A percentile compares a stretch with the other conserved stretches of the same genome.
These are phyloP conservation scores for Tautogolabrus adspersus DNA, from an alignment of 2,113 vertebrate species.

Conservation along the genomic window DNA sequence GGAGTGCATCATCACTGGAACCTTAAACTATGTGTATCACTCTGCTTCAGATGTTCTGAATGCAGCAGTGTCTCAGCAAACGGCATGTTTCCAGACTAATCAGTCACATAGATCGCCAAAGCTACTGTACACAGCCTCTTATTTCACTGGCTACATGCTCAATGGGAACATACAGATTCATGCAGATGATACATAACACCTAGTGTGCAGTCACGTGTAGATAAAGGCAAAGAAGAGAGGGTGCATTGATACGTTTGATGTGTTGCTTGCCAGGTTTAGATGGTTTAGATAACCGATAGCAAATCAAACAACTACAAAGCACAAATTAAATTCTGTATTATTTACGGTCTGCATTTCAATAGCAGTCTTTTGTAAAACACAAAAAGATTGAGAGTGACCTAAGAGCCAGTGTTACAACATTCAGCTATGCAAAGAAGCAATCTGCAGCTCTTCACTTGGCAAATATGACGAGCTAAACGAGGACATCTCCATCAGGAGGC, in stretches of 20 bases:
- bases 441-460: conserved; percentile 48
- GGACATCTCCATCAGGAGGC: conserved; percentile 49
- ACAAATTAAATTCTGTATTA: too few relatives aligned
- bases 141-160: neutral
- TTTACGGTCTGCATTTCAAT: neutral
- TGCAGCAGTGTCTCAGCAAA: too few relatives aligned
- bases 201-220: neutral
- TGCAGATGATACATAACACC: neutral
- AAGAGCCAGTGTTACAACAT: neutral
- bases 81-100: neutral
- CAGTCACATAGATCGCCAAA: neutral
- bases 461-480: conserved; percentile 28
- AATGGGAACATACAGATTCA: neutral
- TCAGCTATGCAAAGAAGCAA: conserved; percentile 1
- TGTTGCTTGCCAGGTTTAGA: neutral
- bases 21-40: neutral
- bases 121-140: too few relatives aligned
- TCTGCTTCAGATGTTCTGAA: neutral
- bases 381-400: neutral
- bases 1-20: neutral
- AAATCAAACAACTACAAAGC: neutral
- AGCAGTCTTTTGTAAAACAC: conserved; percentile 9
- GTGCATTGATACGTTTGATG: neutral
- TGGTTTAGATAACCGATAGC: neutral
- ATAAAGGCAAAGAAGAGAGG: neutral